A percentile compares a stretch with the other conserved stretches of the same genome.
Conservation (phyloP, 2,888 invertebrate genomes). For the Crossocerus cetratus region DNA sequence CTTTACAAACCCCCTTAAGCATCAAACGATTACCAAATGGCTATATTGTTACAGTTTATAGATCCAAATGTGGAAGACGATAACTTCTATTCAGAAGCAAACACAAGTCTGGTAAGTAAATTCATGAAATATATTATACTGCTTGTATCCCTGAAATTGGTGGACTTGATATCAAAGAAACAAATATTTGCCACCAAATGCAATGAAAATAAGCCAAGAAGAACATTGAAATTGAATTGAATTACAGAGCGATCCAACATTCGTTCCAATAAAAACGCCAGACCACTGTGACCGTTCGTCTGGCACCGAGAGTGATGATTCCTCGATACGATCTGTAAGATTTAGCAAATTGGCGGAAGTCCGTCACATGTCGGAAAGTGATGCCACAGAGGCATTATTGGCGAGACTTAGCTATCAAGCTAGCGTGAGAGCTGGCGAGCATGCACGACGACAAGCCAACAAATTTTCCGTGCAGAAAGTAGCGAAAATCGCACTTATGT, state of each 20-base stretch:
- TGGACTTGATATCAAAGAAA: too few relatives aligned
- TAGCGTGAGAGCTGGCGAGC: slow-evolving; percentile 89
- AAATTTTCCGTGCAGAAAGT: slow-evolving; percentile 87
- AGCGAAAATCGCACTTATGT: slow-evolving; percentile 90
- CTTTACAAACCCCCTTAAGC: slow-evolving; percentile 18
- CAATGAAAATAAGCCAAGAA: not conserved
- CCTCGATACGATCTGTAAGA: slow-evolving; percentile 90
- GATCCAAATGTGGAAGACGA: slow-evolving; percentile 89
- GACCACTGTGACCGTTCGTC: slow-evolving; percentile 84
- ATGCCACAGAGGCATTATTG: slow-evolving; percentile 94
- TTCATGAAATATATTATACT: not conserved
- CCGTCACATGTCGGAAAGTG: slow-evolving; percentile 91
- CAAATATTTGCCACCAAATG: too few relatives aligned
- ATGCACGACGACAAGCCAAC: slow-evolving; percentile 86
- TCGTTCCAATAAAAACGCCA: slow-evolving; percentile 90
- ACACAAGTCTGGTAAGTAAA: slow-evolving; percentile 81
- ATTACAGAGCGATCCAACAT: slow-evolving; percentile 92
- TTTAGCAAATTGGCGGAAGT: slow-evolving; percentile 95
- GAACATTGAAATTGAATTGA: slow-evolving; percentile 46
- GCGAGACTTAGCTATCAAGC: slow-evolving; percentile 97
- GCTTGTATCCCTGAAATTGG: too few relatives aligned
- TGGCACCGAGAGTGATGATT: slow-evolving; percentile 91
- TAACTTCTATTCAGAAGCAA: slow-evolving; percentile 85
- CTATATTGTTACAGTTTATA: slow-evolving; percentile 80
- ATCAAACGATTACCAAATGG: slow-evolving; percentile 19